Percentiles rank a stretch among this genome's conserved stretches.
Evolutionary conservation across 1,140 invertebrate genomes (phyloP).

Genomic region (Brachionus asplanchnoidis): DNA sequence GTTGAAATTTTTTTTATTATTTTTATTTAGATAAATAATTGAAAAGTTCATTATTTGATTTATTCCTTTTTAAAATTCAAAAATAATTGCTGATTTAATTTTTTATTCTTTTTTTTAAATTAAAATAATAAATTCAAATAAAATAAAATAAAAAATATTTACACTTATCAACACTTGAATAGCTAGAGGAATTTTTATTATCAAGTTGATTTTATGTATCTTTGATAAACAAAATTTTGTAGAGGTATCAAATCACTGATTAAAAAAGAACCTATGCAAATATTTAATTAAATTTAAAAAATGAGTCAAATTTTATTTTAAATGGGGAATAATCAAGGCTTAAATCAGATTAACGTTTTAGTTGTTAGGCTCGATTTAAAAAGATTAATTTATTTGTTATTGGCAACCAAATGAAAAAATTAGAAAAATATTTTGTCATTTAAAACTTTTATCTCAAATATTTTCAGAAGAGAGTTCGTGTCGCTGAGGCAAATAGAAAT

Average conservation of each 20-base stretch:
- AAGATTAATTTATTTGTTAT: constrained; percentile 15
- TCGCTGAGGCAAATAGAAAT: neutral
- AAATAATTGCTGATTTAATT: no score
- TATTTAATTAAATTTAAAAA: neutral
- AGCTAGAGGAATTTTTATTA: no score
- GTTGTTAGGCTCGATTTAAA: neutral
- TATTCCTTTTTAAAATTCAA: no score
- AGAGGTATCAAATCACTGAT: neutral
- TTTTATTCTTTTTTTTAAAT: no score
- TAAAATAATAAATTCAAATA: no score
- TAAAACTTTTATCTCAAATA: neutral
- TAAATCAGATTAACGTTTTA: neutral
- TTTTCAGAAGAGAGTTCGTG: neutral
- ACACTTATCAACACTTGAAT: neutral
- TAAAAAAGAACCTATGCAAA: no score
- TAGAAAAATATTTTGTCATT: neutral
- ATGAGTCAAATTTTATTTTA: neutral
- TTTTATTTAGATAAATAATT: neutral
- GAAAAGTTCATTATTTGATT: no score
- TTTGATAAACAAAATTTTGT: neutral
- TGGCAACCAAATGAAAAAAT: neutral
- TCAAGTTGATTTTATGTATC: no score
- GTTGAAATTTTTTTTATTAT: neutral
- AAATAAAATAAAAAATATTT: neutral
- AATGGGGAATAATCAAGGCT: neutral